phyloP scores from a whole-genome alignment of 2,113 vertebrate species.

The Loxodonta africana region DNA sequence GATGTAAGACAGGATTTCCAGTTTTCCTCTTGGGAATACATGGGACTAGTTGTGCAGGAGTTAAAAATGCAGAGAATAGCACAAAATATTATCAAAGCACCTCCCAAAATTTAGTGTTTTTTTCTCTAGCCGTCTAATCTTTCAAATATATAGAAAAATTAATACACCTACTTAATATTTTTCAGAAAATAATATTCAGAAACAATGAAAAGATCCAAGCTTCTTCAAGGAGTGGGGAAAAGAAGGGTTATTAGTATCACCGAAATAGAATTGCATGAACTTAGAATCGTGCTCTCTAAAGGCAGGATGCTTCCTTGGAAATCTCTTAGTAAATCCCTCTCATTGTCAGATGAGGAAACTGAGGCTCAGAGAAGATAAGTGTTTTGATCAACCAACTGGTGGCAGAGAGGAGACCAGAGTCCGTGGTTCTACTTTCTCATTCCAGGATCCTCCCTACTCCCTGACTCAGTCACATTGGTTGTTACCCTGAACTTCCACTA shows the following conservation, averaged over 20 bases:
- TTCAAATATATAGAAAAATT: neutral
- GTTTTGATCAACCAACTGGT: neutral
- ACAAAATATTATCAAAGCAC: neutral
- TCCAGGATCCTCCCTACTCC: neutral
- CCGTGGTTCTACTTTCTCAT: neutral
- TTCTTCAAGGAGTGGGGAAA: neutral
- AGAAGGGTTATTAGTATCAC: neutral
- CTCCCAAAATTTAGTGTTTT: neutral
- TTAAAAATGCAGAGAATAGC: neutral
- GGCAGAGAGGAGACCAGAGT: neutral
- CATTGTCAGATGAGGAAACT: neutral
- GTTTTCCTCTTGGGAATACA: conserved; percentile 17
- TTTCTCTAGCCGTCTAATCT: neutral
- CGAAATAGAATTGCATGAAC: neutral
- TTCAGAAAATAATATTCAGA: neutral
- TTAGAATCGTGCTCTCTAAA: neutral
- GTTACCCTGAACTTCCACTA: neutral
- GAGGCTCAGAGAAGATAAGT: no score
- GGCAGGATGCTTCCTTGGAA: neutral
- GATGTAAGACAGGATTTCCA: neutral
- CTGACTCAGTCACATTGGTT: neutral
- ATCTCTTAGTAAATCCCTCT: neutral
- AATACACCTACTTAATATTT: neutral
- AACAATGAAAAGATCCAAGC: neutral
- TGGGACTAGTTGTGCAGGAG: neutral